Percentiles rank a stretch among this genome's conserved stretches.
These are phyloP conservation scores for Ibycter americanus DNA, from an alignment of 2,797 vertebrate genomes.

Conservation along the genomic window DNA sequence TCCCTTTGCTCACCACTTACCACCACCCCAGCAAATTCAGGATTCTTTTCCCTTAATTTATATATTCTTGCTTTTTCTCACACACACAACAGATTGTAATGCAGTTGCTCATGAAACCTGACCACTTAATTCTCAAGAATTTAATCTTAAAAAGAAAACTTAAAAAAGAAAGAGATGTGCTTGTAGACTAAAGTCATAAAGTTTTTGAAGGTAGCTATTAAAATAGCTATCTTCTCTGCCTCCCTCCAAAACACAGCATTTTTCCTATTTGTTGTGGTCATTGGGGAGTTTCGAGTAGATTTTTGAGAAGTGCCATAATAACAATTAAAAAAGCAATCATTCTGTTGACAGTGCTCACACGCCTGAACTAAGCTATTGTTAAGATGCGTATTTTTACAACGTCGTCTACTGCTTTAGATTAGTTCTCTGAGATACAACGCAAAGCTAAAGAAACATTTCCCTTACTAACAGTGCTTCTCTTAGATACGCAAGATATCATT, in stretches of 20 bases:
- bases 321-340: background rate
- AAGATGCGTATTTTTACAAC: accelerated
- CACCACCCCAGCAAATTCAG: background rate
- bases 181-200: background rate
- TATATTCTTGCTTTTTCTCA: background rate
- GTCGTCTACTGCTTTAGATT: background rate
- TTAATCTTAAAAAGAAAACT: background rate
- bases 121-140: background rate
- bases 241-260: background rate
- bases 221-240: background rate
- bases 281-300: background rate
- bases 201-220: background rate
- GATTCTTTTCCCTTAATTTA: background rate
- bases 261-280: background rate
- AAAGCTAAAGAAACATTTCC: background rate
- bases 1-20: background rate
- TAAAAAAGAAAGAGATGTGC: background rate
- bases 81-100: background rate
- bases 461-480: background rate
- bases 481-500: background rate
- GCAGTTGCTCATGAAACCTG: background rate
- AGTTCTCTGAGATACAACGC: background rate
- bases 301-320: background rate
- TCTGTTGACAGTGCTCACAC: background rate
- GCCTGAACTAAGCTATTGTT: accelerated